phyloP scores from a whole-genome alignment of 2,888 invertebrate species.

The Drosophila austrosaltans region DNA sequence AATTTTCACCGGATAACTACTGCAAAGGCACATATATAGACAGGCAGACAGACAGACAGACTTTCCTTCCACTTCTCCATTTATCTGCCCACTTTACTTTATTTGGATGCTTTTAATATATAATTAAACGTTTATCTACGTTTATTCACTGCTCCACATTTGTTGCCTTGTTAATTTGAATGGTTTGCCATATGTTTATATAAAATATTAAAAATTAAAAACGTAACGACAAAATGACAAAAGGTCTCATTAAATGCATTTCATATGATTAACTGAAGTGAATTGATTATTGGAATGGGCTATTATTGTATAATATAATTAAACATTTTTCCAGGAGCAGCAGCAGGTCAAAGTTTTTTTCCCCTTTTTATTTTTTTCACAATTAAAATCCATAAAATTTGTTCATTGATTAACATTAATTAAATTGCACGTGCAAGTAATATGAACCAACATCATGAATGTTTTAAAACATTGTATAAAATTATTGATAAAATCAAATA shows the following conservation, averaged over 20 bases:
- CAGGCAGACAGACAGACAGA: background rate
- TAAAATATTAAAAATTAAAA: constrained; percentile 38
- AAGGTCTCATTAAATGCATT: constrained; percentile 21
- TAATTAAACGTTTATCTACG: constrained; percentile 53
- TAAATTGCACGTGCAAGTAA: constrained; percentile 4
- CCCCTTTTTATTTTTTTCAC: background rate
- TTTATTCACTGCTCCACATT: constrained; percentile 23
- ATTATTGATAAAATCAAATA: background rate
- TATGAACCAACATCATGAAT: background rate
- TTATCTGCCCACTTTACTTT: background rate
- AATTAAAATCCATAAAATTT: background rate
- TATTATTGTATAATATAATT: background rate
- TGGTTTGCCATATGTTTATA: constrained; percentile 25
- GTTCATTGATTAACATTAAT: constrained; percentile 9
- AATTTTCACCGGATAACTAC: constrained; percentile 41
- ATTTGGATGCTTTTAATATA: constrained; percentile 44
- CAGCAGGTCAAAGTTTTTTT: background rate
- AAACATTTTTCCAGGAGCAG: background rate
- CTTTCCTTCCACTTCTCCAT: background rate
- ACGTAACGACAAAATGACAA: constrained; percentile 8
- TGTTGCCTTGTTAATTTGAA: constrained; percentile 32
- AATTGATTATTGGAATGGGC: background rate
- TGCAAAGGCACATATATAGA: constrained; percentile 32
- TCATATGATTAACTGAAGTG: constrained; percentile 26
- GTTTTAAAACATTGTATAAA: background rate